Evolutionary conservation across 2,797 vertebrate species (phyloP).

Genomic region (Orientallactaga sibirica): DNA sequence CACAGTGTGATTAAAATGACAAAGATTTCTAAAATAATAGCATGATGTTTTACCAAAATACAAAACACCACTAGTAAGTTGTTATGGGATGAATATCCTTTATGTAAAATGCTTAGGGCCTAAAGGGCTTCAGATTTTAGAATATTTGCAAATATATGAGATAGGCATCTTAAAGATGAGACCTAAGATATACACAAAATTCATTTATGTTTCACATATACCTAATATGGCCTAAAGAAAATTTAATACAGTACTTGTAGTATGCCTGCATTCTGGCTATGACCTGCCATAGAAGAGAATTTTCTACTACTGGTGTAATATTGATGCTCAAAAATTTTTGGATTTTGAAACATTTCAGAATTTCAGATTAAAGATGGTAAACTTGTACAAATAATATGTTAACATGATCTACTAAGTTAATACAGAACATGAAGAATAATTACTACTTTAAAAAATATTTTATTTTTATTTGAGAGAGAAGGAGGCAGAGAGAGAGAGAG

Average conservation of each 20-base stretch:
- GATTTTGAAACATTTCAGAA: background rate
- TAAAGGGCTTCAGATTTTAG: background rate
- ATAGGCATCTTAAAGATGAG: background rate
- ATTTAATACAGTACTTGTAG: background rate
- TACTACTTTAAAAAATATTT: background rate
- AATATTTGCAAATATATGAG: background rate
- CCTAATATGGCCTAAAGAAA: background rate
- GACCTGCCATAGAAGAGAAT: background rate
- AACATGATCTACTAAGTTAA: constrained; percentile 51
- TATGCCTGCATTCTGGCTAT: background rate
- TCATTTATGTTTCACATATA: background rate
- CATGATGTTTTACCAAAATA: constrained; percentile 26
- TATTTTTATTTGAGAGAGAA: too few species aligned
- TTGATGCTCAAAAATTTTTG: background rate
- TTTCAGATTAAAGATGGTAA: background rate
- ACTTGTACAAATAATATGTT: constrained; percentile 23
- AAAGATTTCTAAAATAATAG: background rate
- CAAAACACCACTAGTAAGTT: constrained; percentile 33
- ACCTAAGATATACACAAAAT: background rate
- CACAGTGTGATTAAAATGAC: constrained; percentile 53
- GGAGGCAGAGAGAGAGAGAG: too few species aligned
- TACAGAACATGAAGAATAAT: background rate
- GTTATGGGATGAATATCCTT: background rate
- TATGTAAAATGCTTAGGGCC: background rate
- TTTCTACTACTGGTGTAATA: background rate